phyloP scores from a whole-genome alignment of 2,113 vertebrate genomes.

The Kryptolebias marmoratus region DNA sequence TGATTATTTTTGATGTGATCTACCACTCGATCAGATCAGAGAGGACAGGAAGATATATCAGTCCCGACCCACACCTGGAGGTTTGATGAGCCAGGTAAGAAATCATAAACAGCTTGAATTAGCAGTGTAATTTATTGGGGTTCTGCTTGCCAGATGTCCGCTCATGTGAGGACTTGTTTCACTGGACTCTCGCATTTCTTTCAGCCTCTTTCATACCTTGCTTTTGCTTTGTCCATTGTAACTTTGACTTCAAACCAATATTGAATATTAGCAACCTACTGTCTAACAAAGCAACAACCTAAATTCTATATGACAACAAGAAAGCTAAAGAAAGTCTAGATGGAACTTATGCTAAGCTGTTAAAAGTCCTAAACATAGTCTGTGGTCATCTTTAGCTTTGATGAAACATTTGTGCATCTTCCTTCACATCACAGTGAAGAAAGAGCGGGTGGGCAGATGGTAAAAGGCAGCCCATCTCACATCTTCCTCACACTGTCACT shows the following conservation, averaged over 20 bases:
- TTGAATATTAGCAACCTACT: background rate
- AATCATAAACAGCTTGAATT: background rate
- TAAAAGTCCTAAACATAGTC: background rate
- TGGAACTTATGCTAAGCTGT: background rate
- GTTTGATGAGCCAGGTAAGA: background rate
- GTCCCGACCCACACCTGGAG: background rate
- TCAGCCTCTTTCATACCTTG: background rate
- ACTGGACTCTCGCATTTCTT: background rate
- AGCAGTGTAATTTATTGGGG: background rate
- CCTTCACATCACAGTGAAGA: background rate
- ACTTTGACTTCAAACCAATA: background rate
- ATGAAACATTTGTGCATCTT: conserved; percentile 11
- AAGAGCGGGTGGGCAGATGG: conserved; percentile 35
- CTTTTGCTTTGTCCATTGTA: background rate
- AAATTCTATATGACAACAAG: background rate
- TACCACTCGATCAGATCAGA: background rate
- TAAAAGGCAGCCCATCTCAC: conserved; percentile 15
- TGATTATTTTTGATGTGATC: background rate
- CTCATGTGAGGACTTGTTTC: background rate
- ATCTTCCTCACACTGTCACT: conserved; percentile 42
- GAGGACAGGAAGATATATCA: background rate
- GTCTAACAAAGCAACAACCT: background rate
- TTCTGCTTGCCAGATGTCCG: background rate
- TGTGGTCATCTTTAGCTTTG: background rate
- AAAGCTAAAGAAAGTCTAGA: background rate